These are phyloP conservation scores for Musca domestica DNA, from an alignment of 1,140 invertebrate genomes.

Conservation along the genomic window DNA sequence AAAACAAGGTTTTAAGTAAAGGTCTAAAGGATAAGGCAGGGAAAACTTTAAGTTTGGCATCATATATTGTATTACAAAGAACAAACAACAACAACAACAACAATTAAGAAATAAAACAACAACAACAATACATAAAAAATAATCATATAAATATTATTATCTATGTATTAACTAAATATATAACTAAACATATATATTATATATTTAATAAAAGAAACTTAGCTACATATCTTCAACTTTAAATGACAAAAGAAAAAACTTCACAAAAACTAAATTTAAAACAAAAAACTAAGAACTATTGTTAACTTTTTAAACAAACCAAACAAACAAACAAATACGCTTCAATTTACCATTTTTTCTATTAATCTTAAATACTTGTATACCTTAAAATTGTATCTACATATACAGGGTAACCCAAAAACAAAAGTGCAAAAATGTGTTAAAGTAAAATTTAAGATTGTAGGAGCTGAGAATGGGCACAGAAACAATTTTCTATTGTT, in stretches of 20 bases:
- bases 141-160: constrained; percentile 3
- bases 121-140: too few species aligned
- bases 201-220: background rate
- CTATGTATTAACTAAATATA: background rate
- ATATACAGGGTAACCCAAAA: too few species aligned
- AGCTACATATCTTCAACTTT: background rate
- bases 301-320: too few species aligned
- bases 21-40: constrained; percentile 8
- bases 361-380: background rate
- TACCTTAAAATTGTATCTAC: background rate
- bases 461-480: too few species aligned
- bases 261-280: background rate
- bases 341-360: constrained; percentile 4
- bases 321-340: constrained; percentile 1
- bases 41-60: constrained; percentile 15
- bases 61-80: background rate
- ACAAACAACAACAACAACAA: constrained; percentile 18
- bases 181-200: background rate
- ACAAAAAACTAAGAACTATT: background rate
- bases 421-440: too few species aligned
- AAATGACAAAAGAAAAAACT: too few species aligned
- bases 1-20: background rate
- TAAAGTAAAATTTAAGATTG: too few species aligned
- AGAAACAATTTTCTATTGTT: too few species aligned
- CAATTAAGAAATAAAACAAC: constrained; percentile 4